Conservation (phyloP, 1,140 invertebrate species). For the Penaeus vannamei region DNA sequence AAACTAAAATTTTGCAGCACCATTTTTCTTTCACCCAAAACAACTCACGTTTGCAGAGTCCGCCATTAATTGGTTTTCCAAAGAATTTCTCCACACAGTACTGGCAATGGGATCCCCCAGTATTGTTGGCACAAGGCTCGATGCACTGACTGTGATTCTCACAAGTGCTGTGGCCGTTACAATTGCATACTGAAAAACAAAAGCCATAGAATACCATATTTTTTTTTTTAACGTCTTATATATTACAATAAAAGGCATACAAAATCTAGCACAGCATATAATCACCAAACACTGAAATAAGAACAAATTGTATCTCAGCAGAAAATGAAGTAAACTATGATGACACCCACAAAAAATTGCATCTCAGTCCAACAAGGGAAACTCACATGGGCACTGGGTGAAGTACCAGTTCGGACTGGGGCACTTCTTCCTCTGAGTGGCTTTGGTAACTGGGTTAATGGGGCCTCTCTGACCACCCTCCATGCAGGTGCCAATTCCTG, state of each 20-base stretch:
- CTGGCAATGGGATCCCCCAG: conserved; percentile 84
- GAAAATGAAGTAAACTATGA: not conserved
- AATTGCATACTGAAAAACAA: conserved; percentile 83
- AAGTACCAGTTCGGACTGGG: conserved; percentile 88
- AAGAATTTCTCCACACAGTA: conserved; percentile 89
- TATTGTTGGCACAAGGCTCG: conserved; percentile 80
- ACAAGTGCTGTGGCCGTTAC: conserved; percentile 90
- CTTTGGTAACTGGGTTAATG: conserved; percentile 67
- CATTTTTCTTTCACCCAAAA: too few relatives aligned
- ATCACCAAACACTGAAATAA: too few relatives aligned
- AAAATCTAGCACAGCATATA: too few relatives aligned
- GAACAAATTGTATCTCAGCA: too few relatives aligned
- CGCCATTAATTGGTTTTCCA: conserved; percentile 93
- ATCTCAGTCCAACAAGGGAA: not conserved
- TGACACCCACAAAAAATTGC: not conserved
- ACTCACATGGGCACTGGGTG: conserved; percentile 86
- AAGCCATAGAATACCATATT: not conserved
- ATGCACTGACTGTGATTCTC: conserved; percentile 70
- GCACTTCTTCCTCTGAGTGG: conserved; percentile 71
- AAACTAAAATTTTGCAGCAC: too few relatives aligned
- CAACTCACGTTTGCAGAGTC: conserved; percentile 86
- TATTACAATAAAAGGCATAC: too few relatives aligned
- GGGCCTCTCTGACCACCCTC: conserved; percentile 79
- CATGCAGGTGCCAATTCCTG: conserved; percentile 85
- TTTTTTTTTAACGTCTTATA: too few relatives aligned